phyloP scores from a whole-genome alignment of 2,888 invertebrate species.

The Choristoneura rosaceana region DNA sequence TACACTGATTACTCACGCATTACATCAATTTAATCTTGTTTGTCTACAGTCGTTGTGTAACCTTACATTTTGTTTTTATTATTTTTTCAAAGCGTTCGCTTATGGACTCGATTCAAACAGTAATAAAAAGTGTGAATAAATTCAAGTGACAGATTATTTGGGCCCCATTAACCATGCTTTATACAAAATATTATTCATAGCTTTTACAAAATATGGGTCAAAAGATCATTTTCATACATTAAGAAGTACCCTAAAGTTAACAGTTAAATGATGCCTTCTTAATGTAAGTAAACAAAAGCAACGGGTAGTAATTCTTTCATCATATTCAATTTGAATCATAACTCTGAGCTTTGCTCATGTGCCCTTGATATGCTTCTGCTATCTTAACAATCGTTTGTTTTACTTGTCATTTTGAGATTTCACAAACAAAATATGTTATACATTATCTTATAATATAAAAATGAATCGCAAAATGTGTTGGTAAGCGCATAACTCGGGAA shows the following conservation, averaged over 20 bases:
- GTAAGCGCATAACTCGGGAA: too few species aligned
- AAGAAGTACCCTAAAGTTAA: background rate
- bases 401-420: too few species aligned
- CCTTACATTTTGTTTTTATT: background rate
- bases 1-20: background rate
- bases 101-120: background rate
- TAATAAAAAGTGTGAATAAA: background rate
- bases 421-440: too few species aligned
- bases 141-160: conserved; percentile 2
- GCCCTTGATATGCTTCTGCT: too few species aligned
- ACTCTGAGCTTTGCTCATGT: too few species aligned
- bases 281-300: background rate
- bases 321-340: too few species aligned
- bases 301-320: too few species aligned
- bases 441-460: too few species aligned
- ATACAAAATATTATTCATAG: background rate
- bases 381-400: too few species aligned
- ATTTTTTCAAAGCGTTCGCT: background rate
- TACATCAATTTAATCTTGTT: too few species aligned
- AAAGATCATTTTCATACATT: background rate
- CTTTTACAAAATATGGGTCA: conserved; percentile 3
- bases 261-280: conserved; percentile 4
- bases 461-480: too few species aligned
- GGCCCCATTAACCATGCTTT: background rate
- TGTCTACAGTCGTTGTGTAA: too few species aligned